Base-by-base conservation (phyloP, 1,140 invertebrate species). In the Lysiphlebus fabarum region DNA sequence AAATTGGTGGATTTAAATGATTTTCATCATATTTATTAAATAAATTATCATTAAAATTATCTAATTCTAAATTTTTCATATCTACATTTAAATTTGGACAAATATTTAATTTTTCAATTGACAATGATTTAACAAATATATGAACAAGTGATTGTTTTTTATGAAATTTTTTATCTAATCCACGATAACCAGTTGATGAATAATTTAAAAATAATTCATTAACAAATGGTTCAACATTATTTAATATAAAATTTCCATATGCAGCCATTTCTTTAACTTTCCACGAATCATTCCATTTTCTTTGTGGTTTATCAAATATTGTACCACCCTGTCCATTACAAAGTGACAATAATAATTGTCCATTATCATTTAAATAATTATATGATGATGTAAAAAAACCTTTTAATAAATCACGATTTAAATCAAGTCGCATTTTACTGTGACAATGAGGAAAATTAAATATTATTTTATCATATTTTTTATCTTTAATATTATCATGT, bases 401-500 rank as follows among this genome's bases (percentile, higher is more conserved):
- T 61, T 66, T 76, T 0, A 86, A 65, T 4, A 86, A 70, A 38
- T 80, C 69, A 57, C 85, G 74, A 70, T 86, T 86, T 62, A 80
- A 79, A 65, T 84, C 80, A 59, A 86, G 81, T 67, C 84, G 82
- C 75, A 85, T 86, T 76, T 86, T 86, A n/a, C 85, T 84, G 50
- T 84, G 83, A 48, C 81, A 76, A 69, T 86, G 84, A 36, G 85
- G 85, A 71, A 86, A 87, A 65, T 86, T 87, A 65, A 87, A 87
- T 40, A 86, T 75, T 41, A 86, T 79, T 70, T 77, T 77, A 12
- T 76, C 64, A 71, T 83, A 86, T 41, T 58, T 57, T 43, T 70
- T 51, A 7, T 65, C 58, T 14, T 43, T 64, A 11, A 83, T 65
- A 8, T 54, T 47, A 11, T 66, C 26, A 61, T 74, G 61, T 7